A percentile compares a stretch with the other conserved stretches of the same genome.
Evolutionary conservation across 2,113 vertebrate genomes (phyloP).

Genomic region (Heterotilapia buettikoferi): DNA sequence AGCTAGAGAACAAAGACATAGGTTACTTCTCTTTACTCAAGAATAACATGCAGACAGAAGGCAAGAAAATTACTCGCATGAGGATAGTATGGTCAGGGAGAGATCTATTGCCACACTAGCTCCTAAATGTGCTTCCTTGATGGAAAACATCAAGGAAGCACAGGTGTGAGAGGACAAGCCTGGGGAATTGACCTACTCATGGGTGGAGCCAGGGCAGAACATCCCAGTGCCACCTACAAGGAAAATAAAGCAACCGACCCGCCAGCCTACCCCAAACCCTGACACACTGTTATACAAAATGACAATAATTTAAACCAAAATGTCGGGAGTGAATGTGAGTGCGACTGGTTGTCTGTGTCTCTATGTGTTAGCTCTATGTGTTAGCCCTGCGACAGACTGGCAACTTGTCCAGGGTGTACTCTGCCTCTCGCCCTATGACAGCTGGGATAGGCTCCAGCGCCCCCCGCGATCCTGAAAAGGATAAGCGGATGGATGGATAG

Average conservation of each 20-base stretch:
- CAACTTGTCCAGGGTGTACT: not conserved
- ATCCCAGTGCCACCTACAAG: not conserved
- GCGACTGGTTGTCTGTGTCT: not conserved
- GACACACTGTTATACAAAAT: not conserved
- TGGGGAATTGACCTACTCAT: not conserved
- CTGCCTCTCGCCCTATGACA: not conserved
- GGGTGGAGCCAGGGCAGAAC: not conserved
- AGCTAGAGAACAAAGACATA: not conserved
- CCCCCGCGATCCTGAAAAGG: not conserved
- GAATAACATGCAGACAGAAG: not conserved
- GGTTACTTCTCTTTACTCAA: not conserved
- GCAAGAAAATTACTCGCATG: not conserved
- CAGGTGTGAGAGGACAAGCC: not conserved
- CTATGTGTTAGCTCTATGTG: not conserved
- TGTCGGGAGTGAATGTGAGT: not conserved
- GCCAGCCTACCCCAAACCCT: not conserved
- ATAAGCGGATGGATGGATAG: not conserved
- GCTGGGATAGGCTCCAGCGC: not conserved
- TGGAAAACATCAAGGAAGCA: too few species aligned
- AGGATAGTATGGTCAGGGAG: not conserved
- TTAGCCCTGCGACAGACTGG: fast-evolving
- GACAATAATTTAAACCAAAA: not conserved
- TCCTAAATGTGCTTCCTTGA: not conserved
- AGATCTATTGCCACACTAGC: not conserved
- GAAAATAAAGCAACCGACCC: not conserved